Percentiles rank a stretch among this genome's conserved stretches.
phyloP scores from a whole-genome alignment of 2,113 vertebrate genomes.

The Myanophis thanlyinensis region DNA sequence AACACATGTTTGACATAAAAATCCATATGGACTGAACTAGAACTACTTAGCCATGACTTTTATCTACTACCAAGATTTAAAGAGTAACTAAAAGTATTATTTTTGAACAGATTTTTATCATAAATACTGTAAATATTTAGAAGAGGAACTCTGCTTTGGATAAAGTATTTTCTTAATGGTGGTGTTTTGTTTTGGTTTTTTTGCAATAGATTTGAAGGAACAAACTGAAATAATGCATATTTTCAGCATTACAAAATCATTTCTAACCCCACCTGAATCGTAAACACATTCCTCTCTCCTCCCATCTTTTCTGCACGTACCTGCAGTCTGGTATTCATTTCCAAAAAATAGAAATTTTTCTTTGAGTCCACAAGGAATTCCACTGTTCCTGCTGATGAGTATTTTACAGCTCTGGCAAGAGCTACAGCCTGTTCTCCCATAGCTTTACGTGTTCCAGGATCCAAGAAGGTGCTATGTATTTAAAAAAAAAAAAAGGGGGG shows the following conservation, averaged over 20 bases:
- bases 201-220: background rate
- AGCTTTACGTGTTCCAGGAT: slow-evolving; percentile 80
- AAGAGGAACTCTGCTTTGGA: background rate
- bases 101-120: background rate
- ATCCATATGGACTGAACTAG: background rate
- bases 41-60: background rate
- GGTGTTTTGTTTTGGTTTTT: too few relatives aligned
- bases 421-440: slow-evolving; percentile 98
- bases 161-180: background rate
- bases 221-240: background rate
- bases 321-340: slow-evolving; percentile 99
- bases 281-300: background rate
- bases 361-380: slow-evolving; percentile 95
- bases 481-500: slow-evolving; percentile 31
- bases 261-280: background rate
- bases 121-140: background rate
- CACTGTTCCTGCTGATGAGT: slow-evolving; percentile 95
- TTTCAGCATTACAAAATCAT: background rate
- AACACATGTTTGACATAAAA: background rate
- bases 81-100: background rate
- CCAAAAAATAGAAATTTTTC: slow-evolving; percentile 97
- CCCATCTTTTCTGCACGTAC: slow-evolving; percentile 59
- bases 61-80: background rate
- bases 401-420: slow-evolving; percentile 91
- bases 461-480: slow-evolving; percentile 82